phyloP scores from a whole-genome alignment of 2,113 vertebrate genomes.

The Lampris megalopsis region DNA sequence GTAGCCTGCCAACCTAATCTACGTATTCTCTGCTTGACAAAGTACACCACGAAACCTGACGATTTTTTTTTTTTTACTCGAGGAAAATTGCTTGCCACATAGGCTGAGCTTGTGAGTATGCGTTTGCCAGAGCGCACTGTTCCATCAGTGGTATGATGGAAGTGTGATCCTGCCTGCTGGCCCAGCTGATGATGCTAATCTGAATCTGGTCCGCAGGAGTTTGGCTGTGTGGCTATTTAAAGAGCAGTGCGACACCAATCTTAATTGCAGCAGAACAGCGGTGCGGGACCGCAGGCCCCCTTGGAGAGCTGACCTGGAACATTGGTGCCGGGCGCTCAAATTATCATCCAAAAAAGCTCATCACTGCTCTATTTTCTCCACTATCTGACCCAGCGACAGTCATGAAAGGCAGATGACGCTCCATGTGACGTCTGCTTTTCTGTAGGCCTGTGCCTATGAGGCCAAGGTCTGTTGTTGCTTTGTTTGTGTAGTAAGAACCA shows the following conservation, averaged over 20 bases:
- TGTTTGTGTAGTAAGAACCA: neutral
- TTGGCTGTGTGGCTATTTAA: slow-evolving; percentile 64
- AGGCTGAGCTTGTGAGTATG: neutral
- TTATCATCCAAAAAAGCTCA: slow-evolving; percentile 68
- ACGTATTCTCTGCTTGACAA: neutral
- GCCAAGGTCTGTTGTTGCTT: slow-evolving; percentile 3
- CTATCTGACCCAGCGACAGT: slow-evolving; percentile 52
- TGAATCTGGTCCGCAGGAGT: slow-evolving; percentile 53
- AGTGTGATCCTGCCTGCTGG: slow-evolving; percentile 13
- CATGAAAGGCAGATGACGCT: neutral
- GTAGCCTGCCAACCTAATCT: neutral
- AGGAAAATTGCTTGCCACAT: neutral
- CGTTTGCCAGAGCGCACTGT: slow-evolving; percentile 1
- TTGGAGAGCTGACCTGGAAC: slow-evolving; percentile 74
- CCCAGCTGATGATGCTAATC: slow-evolving; percentile 53
- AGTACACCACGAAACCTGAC: neutral
- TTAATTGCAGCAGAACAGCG: slow-evolving; percentile 66
- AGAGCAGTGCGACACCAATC: slow-evolving; percentile 67
- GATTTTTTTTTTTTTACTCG: neutral
- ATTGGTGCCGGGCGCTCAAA: slow-evolving; percentile 57
- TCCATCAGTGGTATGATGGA: neutral
- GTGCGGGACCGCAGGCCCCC: slow-evolving; percentile 57
- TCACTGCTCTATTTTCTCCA: slow-evolving; percentile 67
- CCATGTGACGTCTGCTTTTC: slow-evolving; percentile 15
- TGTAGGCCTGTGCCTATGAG: neutral